Base-by-base conservation (phyloP, 1,140 invertebrate genomes). In the Drosophila ercepeae region DNA sequence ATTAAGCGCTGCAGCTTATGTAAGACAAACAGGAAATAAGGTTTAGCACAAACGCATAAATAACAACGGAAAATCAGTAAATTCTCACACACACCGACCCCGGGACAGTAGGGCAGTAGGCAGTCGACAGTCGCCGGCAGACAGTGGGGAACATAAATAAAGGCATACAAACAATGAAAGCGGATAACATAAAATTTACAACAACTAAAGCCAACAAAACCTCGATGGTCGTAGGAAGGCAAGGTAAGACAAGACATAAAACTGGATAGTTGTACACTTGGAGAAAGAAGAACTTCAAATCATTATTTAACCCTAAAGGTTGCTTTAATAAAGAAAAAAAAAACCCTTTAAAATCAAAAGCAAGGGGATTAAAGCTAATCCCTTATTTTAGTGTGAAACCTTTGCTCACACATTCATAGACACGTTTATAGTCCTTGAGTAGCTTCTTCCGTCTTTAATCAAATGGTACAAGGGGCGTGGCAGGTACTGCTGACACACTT, bases 161-260 rank as follows among this genome's bases (percentile, higher is more conserved):
- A 81, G 63, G 72, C 76, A 65, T 49, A 46, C 81, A 84, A 86
- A 84, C 81, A 84, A 88, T 86, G 81, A 64, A 86, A 88, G 59
- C 81, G 81, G 81, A 84, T 88, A 84, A 88, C 77, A 84, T 81
- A 86, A 86, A 86, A 84, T 86, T 86, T 88, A 88, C 81, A 84
- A 81, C 79, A 84, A 84, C 75, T 79, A 64, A 67, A 57, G 46
- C 64, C 50, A 79, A 68, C 75, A 75, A 61, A 78, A 18, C 48
- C 27, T 9, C 39, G 50, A 16, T 42, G 41, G 32, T 14, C 57
- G 34, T 36, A 44, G 59, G 23, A 72, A 57, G 27, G n/a, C 36
- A 44, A 16, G 36, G 34, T 11, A 51, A 46, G 67, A 41, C 53
- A 48, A 52, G 64, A 39, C 63, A 42, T 60, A 71, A 52, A 58